A percentile compares a stretch with the other conserved stretches of the same genome.
Evolutionary conservation across 2,113 vertebrate genomes (phyloP).

Genomic region (Nesoenas mayeri): DNA sequence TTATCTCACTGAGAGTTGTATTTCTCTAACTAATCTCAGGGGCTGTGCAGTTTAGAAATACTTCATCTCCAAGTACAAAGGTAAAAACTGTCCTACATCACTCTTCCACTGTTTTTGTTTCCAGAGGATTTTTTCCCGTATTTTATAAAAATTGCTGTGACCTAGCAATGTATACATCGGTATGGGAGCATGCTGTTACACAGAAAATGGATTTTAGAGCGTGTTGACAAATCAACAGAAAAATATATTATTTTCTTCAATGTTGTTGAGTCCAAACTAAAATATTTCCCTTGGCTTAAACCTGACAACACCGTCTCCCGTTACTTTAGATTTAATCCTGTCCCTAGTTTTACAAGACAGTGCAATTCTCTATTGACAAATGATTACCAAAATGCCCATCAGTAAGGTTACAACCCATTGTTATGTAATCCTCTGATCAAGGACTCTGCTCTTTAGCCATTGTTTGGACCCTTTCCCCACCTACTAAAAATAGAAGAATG

Average conservation of each 20-base stretch:
- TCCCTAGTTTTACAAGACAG: not conserved
- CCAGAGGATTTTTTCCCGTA: not conserved
- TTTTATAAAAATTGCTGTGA: not conserved
- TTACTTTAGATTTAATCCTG: not conserved
- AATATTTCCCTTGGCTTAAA: not conserved
- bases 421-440: not conserved
- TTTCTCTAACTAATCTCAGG: not conserved
- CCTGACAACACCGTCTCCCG: not conserved
- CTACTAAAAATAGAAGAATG: not conserved
- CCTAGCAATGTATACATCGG: accelerated
- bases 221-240: not conserved
- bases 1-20: not conserved
- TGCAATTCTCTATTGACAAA: not conserved
- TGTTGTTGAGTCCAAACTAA: not conserved
- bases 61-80: not conserved
- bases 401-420: accelerated
- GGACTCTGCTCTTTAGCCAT: not conserved
- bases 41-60: not conserved
- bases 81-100: not conserved
- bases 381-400: not conserved
- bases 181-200: not conserved
- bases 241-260: not conserved
- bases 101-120: not conserved
- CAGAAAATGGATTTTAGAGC: not conserved
- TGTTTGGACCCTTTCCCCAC: not conserved